Conservation (phyloP, 2,888 invertebrate species). For the Thysanoteuthis rhombus region DNA sequence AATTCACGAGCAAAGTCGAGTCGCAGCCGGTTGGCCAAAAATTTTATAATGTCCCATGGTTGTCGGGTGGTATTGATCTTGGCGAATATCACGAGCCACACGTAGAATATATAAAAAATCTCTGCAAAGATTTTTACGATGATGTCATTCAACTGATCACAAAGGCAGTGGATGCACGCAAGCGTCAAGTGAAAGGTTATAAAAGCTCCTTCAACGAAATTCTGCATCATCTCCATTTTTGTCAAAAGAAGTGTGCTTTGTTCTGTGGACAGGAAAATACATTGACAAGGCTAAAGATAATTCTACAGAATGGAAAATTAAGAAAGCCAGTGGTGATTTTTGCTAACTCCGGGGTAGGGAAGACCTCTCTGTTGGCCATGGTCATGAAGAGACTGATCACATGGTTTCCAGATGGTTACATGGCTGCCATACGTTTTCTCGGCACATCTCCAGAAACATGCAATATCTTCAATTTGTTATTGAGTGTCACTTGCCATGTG, state of each 20-base stretch:
- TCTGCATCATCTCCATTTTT: conserved; percentile 61
- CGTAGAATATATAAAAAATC: conserved; percentile 47
- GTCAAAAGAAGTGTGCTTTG: conserved; percentile 53
- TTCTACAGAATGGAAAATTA: conserved; percentile 36
- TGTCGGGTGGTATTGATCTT: conserved; percentile 50
- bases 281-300: conserved; percentile 36
- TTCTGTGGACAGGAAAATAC: conserved; percentile 61
- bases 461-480: conserved; percentile 51
- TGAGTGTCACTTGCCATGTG: conserved; percentile 53
- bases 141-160: conserved; percentile 48
- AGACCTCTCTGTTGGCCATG: conserved; percentile 61
- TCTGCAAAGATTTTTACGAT: conserved; percentile 50
- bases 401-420: conserved; percentile 47
- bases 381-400: conserved; percentile 49
- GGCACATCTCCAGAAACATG: conserved; percentile 53
- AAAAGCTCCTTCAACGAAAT: conserved; percentile 56
- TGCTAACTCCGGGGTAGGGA: conserved; percentile 59
- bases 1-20: not conserved
- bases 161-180: conserved; percentile 40
- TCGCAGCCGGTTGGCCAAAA: conserved; percentile 35
- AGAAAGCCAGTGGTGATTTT: conserved; percentile 53
- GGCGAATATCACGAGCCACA: conserved; percentile 43
- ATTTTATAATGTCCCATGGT: conserved; percentile 44
- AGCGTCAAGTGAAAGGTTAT: conserved; percentile 46
- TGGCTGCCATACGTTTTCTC: conserved; percentile 50